Evolutionary conservation across 2,113 vertebrate species (phyloP), one percentile per base, ranked within the genome.

Genomic region (Tachysurus vachellii): DNA sequence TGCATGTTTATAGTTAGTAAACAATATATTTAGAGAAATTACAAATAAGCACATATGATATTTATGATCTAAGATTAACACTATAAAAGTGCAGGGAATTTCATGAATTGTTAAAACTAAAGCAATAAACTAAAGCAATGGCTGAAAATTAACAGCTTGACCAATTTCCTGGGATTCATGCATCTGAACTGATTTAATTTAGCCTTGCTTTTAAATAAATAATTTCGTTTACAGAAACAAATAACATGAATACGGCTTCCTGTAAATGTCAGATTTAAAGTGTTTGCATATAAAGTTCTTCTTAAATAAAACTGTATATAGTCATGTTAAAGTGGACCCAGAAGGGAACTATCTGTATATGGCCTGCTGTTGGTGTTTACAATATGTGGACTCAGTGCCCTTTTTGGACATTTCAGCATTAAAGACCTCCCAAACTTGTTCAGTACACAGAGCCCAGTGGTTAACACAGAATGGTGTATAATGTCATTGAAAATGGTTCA

Each of bases 91-190:
- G 84, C 82, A 59, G 42, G 54, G 28, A 42, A 89, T 82, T 10
- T 70, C 85, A 89, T 90, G 83, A 85, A 89, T 90, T 88, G 89
- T 89, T 90, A 76, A 36, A 90, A 68, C 50, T 44, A 4, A 70
- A 77, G 71, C 80, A 68, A 91, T 90, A 36, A 90, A 68, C 50
- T 44, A 4, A 70, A 77, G 71, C 80, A 68, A 91, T 91, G 87
- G 87, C 85, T 77, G 59, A 84, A 86, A 71, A 50, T 50, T 84
- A 86, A 89, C 28, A 68, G n/a, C 64, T 68, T 68, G 13, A 31
- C 36, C 19, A 71, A 71, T 42, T 71, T 10, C 2, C 19, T 19
- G 17, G 31, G 36, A 6, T 36, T 66, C 26, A 28, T 26, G 12
- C 11, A 28, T 28, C 64, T 68, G n/a, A 16, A 31, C 12, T 31